Evolutionary conservation across 2,888 invertebrate species (phyloP), one percentile per base, ranked within the genome.

Genomic region (Cylloceria caligata): DNA sequence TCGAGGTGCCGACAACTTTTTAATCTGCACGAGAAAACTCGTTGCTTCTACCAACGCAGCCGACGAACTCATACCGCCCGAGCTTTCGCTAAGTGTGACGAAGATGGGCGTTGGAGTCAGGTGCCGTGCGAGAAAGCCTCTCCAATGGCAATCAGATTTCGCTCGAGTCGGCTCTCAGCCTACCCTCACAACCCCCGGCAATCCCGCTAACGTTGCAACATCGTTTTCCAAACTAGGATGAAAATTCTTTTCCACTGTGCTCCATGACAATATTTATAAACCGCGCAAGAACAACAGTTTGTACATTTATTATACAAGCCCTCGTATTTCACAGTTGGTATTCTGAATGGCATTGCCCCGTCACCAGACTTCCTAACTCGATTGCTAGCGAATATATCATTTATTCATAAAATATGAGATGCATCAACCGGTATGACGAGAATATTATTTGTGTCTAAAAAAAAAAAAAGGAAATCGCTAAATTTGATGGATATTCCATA

Each of bases 1-100:
- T 68, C 69, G 87, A 87, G 88, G 85, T 87, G 87, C 85, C 87
- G 89, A 89, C 89, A 89, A 89, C 89, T 89, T 89, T 90, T 89
- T 90, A 89, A 89, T 89, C 89, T 89, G 86, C 87, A 85, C 84
- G 88, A 83, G 85, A 89, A 83, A 80, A 87, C 87, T 87, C 89
- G 86, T 87, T 89, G 89, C 83, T 83, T n/a, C 52, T 78, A 62
- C 73, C 52, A 9, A 45, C 39, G 24, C 6, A 36, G n/a, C 24
- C 64, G 16, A 13, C 55, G 52, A n/a, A 42, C 49, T 39, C 27
- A 49, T 2, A 45, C n/a, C 45, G 30, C n/a, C 45, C 19, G 30
- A 49, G 49, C 64, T 45, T 49, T 24, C n/a, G 36, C 39, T 49
- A 64, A 11, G 55, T 36, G 42, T 68, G 34, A 45, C 45, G 45